Base-by-base conservation (phyloP, 2,797 vertebrate species). In the Atherinosoma microstoma region DNA sequence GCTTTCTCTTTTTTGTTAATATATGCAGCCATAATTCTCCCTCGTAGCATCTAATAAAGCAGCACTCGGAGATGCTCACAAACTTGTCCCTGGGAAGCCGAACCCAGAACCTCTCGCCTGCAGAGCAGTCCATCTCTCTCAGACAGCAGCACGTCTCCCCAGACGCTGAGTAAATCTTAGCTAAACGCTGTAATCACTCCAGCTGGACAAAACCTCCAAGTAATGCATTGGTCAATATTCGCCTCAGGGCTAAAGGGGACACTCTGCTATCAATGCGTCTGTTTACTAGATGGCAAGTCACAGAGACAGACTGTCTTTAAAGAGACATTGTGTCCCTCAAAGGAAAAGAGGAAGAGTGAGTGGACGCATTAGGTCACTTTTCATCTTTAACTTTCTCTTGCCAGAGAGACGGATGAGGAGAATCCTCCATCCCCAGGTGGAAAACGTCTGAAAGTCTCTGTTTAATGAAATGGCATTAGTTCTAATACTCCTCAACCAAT, bases 401-500 rank as follows among this genome's bases (percentile, higher is more conserved):
- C 70, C 72, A 68, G 63, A 30, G n/a, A 83, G 76, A 84, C 67
- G 15, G 80, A 85, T 38, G 79, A 85, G 67, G 64, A 73, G 72
- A 72, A 70, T 73, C 69, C 64, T 69, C 70, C 24, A 61, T 47
- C 76, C 67, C 80, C 84, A 58, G 76, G 84, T 77, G 79, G 86
- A 82, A 75, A 70, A 79, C 65, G 67, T 79, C 88, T 56, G 51
- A 57, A 67, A 69, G 63, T 72, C 80, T 87, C 82, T 68, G 42
- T 87, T 88, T 89, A 90, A 91, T 90, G 86, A 89, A 89, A 90
- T 72, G 77, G 78, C 78, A 84, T 89, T 84, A 84, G 75, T 64
- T 70, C 65, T 68, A 56, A 61, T 58, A 30, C 10, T 1, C 54
- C 72, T 61, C 67, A 58, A 71, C 93, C 92, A 92, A 92, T 93